Conservation (phyloP, 2,797 vertebrate genomes). For the Echiichthys vipera region DNA sequence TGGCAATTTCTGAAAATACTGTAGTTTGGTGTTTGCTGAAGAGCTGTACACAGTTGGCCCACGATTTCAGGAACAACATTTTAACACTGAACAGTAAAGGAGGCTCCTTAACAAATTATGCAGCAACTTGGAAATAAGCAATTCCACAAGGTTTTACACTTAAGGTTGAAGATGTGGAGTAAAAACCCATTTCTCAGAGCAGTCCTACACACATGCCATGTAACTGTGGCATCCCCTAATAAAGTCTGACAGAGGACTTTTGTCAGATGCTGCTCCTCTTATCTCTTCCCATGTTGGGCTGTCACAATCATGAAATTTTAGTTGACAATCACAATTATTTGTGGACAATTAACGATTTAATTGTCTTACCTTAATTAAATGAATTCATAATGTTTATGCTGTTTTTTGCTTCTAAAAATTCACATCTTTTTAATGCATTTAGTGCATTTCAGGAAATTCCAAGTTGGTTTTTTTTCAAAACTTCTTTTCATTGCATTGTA, state of each 20-base stretch:
- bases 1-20: constrained; percentile 63
- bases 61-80: constrained; percentile 39
- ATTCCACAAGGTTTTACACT: constrained; percentile 4
- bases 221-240: background rate
- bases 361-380: background rate
- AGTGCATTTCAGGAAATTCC: background rate
- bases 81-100: constrained; percentile 45
- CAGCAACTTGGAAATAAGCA: constrained; percentile 18
- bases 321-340: no score
- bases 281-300: background rate
- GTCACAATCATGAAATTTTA: no score
- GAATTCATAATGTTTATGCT: background rate
- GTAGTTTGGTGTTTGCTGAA: constrained; percentile 68
- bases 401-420: background rate
- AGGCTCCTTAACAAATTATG: constrained; percentile 31
- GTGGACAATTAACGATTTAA: no score
- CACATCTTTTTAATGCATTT: background rate
- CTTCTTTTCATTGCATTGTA: background rate
- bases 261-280: background rate
- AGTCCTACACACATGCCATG: background rate
- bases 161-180: background rate
- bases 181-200: background rate
- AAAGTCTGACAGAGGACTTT: constrained; percentile 1
- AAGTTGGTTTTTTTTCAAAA: background rate
- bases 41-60: constrained; percentile 62